phyloP scores from a whole-genome alignment of 2,113 vertebrate genomes.

The Tupaia tana region DNA sequence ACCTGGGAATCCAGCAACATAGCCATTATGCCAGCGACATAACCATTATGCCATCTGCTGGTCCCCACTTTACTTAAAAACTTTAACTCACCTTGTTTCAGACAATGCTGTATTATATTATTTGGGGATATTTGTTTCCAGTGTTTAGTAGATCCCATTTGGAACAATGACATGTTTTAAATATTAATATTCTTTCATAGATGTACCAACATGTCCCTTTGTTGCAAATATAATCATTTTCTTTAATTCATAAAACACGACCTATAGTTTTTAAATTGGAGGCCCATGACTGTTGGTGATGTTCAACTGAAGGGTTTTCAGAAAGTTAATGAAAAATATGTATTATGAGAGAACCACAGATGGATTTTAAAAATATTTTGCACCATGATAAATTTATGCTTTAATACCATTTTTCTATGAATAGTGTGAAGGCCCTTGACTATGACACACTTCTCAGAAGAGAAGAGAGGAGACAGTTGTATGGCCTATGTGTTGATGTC shows the following conservation, averaged over 20 bases:
- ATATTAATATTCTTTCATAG: neutral
- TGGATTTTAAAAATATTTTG: too few relatives aligned
- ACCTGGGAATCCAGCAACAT: too few relatives aligned
- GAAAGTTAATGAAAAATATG: too few relatives aligned
- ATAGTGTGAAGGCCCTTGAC: too few relatives aligned
- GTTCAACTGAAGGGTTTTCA: too few relatives aligned
- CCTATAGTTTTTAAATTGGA: neutral
- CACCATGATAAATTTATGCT: too few relatives aligned
- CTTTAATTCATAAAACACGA: neutral
- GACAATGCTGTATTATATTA: neutral
- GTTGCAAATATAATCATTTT: neutral
- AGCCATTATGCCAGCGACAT: too few relatives aligned
- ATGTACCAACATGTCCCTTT: neutral
- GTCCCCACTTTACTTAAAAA: neutral
- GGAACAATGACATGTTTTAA: neutral
- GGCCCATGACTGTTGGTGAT: rapidly evolving
- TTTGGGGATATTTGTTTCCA: neutral
- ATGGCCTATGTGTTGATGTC: rapidly evolving
- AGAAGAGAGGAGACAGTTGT: too few relatives aligned
- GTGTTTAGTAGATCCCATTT: neutral
- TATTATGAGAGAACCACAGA: too few relatives aligned
- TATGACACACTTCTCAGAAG: too few relatives aligned
- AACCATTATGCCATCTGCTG: too few relatives aligned
- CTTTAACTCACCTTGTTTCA: constrained; percentile 15
- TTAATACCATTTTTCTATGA: too few relatives aligned